These are phyloP conservation scores for Mesorhabditis belari DNA, from an alignment of 2,888 invertebrate species.

Conservation along the genomic window DNA sequence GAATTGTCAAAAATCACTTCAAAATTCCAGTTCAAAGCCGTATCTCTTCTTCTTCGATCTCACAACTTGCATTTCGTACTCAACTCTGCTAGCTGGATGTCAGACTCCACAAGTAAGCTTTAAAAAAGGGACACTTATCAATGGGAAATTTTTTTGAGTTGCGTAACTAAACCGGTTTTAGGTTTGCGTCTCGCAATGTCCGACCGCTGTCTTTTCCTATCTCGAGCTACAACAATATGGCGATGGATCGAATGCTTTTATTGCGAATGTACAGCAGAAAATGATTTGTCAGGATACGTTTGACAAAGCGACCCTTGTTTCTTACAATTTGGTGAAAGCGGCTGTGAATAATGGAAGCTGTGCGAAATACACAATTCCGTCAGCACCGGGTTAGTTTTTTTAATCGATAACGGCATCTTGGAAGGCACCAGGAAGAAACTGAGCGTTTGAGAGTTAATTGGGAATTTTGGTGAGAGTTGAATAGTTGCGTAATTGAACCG, in stretches of 20 bases:
- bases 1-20: background rate
- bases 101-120: constrained; percentile 47
- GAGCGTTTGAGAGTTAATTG: no score
- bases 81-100: constrained; percentile 47
- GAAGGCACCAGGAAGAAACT: no score
- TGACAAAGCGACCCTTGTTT: constrained; percentile 26
- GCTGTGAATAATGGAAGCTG: constrained; percentile 34
- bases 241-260: background rate
- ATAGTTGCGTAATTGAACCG: no score
- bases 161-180: constrained; percentile 33
- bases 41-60: constrained; percentile 50
- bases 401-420: no score
- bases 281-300: constrained; percentile 35
- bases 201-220: constrained; percentile 41
- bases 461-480: no score
- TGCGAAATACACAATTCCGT: constrained; percentile 43
- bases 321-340: constrained; percentile 23
- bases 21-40: constrained; percentile 24
- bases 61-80: constrained; percentile 45
- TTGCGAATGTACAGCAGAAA: constrained; percentile 12
- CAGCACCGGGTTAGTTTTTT: constrained; percentile 31
- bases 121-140: background rate
- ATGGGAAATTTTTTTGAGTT: constrained; percentile 11
- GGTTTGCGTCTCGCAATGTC: constrained; percentile 48
- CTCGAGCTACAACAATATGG: constrained; percentile 24